Conservation (phyloP, 2,113 vertebrate species). For the Psephotus haematonotus region DNA sequence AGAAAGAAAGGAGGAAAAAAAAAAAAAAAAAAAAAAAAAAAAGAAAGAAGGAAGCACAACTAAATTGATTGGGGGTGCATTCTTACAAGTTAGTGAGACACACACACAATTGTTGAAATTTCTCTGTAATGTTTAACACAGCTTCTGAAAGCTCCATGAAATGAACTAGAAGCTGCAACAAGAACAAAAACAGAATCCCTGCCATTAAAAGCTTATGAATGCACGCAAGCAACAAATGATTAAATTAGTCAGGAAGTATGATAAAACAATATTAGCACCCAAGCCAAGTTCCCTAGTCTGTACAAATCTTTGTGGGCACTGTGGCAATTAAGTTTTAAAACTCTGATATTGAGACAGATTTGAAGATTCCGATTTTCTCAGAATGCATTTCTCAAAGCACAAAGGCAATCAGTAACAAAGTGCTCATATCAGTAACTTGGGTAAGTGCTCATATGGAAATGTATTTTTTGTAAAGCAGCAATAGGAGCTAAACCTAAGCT, state of each 20-base stretch:
- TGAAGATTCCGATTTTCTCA: background rate
- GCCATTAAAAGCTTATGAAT: background rate
- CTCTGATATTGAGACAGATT: background rate
- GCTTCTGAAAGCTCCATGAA: background rate
- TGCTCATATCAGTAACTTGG: background rate
- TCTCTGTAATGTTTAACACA: background rate
- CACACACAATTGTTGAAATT: background rate
- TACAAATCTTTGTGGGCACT: background rate
- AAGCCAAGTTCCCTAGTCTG: background rate
- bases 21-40: fast-evolving
- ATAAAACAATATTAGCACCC: background rate
- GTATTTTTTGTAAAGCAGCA: background rate
- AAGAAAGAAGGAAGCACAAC: background rate
- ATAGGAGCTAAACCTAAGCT: background rate
- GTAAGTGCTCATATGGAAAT: background rate
- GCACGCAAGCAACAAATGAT: background rate
- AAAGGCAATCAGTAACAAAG: background rate
- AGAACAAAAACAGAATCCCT: background rate
- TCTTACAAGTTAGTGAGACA: background rate
- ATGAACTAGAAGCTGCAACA: background rate
- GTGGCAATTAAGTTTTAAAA: background rate
- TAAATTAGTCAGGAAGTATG: background rate
- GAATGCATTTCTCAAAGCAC: background rate
- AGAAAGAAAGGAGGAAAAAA: fast-evolving
- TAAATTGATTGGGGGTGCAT: background rate